Evolutionary conservation across 2,113 vertebrate genomes (phyloP).

Genomic region (Tenrec ecaudatus): DNA sequence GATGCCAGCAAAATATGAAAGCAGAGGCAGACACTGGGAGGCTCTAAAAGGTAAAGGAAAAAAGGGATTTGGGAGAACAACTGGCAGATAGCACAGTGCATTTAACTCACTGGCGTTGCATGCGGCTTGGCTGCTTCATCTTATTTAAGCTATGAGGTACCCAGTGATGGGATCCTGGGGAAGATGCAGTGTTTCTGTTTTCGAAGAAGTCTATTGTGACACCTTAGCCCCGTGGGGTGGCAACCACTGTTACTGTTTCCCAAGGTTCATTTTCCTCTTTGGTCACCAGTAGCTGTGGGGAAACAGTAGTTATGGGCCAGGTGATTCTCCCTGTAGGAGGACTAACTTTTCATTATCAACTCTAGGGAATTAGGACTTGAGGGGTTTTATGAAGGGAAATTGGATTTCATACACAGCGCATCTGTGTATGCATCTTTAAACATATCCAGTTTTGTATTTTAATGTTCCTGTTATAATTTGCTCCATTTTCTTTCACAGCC

Average conservation of each 20-base stretch:
- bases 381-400: background rate
- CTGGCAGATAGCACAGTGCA: background rate
- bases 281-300: background rate
- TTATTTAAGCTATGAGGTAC: background rate
- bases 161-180: slow-evolving; percentile 10
- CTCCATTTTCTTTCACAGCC: slow-evolving; percentile 25
- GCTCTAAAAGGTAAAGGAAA: background rate
- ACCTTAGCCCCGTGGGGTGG: background rate
- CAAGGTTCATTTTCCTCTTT: background rate
- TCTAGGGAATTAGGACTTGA: slow-evolving; percentile 23
- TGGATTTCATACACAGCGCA: background rate
- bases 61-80: background rate
- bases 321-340: background rate
- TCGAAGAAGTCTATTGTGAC: slow-evolving; percentile 7
- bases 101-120: slow-evolving; percentile 1
- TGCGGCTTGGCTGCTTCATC: slow-evolving; percentile 5
- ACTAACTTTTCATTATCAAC: slow-evolving; percentile 25
- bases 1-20: too few species aligned
- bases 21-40: too few species aligned
- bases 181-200: background rate
- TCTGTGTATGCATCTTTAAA: background rate
- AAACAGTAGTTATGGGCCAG: background rate
- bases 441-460: background rate
- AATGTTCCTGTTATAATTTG: background rate
- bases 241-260: background rate